Evolutionary conservation across 2,113 vertebrate genomes (phyloP).

Genomic region (Scalopus aquaticus): DNA sequence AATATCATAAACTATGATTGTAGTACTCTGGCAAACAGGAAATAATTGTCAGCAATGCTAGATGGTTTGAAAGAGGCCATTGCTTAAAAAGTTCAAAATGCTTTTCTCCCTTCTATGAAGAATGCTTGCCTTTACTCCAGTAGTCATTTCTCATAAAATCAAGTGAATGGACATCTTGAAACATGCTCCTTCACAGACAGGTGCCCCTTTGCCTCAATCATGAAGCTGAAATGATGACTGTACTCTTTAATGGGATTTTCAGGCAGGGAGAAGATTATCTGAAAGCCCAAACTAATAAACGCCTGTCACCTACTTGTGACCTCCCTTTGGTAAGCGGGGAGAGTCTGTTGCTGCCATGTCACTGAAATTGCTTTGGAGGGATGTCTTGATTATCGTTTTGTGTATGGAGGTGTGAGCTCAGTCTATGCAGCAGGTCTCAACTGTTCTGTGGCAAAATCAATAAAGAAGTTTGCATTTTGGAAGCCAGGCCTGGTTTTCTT

Average conservation of each 20-base stretch:
- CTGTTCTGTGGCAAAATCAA: neutral
- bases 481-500: neutral
- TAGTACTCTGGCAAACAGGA: conserved; percentile 45
- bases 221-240: conserved; percentile 11
- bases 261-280: conserved; percentile 20
- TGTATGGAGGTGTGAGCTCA: neutral
- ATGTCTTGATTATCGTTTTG: conserved; percentile 55
- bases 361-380: conserved; percentile 52
- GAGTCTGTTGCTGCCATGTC: neutral
- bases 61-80: conserved; percentile 1
- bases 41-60: conserved; percentile 59
- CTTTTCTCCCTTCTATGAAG: conserved; percentile 41
- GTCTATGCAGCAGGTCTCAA: conserved; percentile 14
- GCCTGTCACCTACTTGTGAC: neutral
- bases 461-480: conserved; percentile 19
- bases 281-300: conserved; percentile 51
- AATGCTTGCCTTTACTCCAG: conserved; percentile 38
- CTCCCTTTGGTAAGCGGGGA: conserved; percentile 14
- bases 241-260: conserved; percentile 48
- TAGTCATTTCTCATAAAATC: conserved; percentile 62
- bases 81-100: conserved; percentile 65
- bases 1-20: conserved; percentile 59
- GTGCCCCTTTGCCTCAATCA: conserved; percentile 31
- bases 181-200: neutral
- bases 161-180: conserved; percentile 54